phyloP scores from a whole-genome alignment of 1,140 invertebrate species.

The Leptestheria dahalacensis region DNA sequence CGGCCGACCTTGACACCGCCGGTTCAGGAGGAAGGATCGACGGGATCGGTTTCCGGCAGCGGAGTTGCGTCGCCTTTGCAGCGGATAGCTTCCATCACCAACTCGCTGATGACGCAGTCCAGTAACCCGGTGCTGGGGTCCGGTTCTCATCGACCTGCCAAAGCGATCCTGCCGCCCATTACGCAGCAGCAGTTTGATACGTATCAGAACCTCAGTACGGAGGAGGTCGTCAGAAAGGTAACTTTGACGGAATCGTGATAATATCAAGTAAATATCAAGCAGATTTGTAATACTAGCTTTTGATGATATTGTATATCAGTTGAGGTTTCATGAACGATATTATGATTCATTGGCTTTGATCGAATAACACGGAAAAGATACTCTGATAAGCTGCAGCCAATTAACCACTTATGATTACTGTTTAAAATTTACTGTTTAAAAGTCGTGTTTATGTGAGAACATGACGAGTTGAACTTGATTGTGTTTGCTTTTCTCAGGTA shows the following conservation, averaged over 20 bases:
- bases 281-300: too few species aligned
- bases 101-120: slow-evolving; percentile 80
- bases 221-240: slow-evolving; percentile 90
- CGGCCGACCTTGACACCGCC: too few species aligned
- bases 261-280: too few species aligned
- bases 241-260: too few species aligned
- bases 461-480: background rate
- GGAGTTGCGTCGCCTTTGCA: slow-evolving; percentile 88
- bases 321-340: too few species aligned
- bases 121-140: slow-evolving; percentile 51
- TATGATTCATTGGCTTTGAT: too few species aligned
- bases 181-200: slow-evolving; percentile 98
- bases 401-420: too few species aligned
- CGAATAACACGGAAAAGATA: too few species aligned
- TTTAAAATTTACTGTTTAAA: too few species aligned
- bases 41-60: background rate
- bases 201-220: slow-evolving; percentile 95
- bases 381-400: too few species aligned
- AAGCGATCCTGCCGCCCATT: slow-evolving; percentile 90
- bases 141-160: slow-evolving; percentile 67
- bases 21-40: background rate
- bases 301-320: too few species aligned
- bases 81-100: slow-evolving; percentile 93
- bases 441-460: background rate
- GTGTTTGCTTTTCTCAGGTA: slow-evolving; percentile 35